Evolutionary conservation across 2,888 invertebrate genomes (phyloP).

Genomic region (Thecophora atra): DNA sequence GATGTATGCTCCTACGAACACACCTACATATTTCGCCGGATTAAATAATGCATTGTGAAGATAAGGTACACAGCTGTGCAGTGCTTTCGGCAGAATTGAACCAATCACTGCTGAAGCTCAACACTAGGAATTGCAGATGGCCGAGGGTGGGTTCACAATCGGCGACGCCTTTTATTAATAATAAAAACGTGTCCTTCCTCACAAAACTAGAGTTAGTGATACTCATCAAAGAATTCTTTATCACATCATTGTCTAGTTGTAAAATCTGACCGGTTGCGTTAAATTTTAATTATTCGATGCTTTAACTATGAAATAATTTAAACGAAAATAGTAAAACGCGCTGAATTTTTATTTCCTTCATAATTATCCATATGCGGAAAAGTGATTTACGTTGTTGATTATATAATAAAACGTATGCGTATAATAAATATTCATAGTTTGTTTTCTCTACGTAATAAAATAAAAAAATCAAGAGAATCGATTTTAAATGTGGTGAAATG

Average conservation of each 20-base stretch:
- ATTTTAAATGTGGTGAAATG: background rate
- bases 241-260: conserved; percentile 66
- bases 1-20: background rate
- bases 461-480: no score
- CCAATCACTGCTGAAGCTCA: background rate
- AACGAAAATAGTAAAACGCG: background rate
- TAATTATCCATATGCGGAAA: background rate
- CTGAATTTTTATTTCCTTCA: no score
- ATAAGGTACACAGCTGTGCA: background rate
- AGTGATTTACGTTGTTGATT: no score
- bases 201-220: conserved; percentile 59
- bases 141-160: conserved; percentile 47
- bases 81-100: background rate
- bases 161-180: conserved; percentile 61
- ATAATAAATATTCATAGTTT: no score
- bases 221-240: conserved; percentile 66
- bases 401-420: no score
- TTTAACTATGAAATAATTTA: background rate
- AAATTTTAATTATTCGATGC: conserved; percentile 52
- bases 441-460: no score
- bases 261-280: conserved; percentile 65
- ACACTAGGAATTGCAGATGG: background rate
- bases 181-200: conserved; percentile 61
- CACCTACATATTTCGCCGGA: background rate
- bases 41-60: background rate